Conservation (phyloP, 2,797 vertebrate genomes). For the Nasua narica region DNA sequence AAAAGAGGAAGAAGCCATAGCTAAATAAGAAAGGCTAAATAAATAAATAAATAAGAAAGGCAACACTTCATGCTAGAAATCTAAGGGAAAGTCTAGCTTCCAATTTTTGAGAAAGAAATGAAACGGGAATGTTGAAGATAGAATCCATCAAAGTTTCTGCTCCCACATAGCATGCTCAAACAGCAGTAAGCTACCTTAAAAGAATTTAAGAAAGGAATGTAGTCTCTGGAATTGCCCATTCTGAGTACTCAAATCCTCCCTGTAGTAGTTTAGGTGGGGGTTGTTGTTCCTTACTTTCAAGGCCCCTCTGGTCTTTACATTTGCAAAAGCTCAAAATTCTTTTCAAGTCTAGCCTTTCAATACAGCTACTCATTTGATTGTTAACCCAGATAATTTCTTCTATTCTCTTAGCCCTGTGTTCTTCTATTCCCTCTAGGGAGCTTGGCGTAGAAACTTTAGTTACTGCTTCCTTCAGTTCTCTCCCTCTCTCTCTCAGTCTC, state of each 20-base stretch:
- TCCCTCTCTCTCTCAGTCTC: neutral
- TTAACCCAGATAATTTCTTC: neutral
- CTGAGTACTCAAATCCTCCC: neutral
- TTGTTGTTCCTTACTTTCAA: neutral
- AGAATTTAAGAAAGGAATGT: neutral
- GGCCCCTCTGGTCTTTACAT: neutral
- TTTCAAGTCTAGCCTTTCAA: neutral
- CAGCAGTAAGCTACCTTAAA: neutral
- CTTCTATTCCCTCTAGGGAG: neutral
- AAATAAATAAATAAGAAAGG: neutral
- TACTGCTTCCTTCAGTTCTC: neutral
- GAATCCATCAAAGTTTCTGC: neutral
- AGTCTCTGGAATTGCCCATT: neutral
- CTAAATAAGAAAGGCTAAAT: neutral
- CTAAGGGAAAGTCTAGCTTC: neutral
- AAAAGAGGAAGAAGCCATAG: neutral
- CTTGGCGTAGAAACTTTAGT: neutral
- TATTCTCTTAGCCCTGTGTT: neutral
- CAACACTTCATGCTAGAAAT: neutral
- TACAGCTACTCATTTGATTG: neutral
- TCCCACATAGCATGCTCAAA: neutral
- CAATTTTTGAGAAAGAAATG: slow-evolving; percentile 15
- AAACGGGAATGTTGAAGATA: neutral
- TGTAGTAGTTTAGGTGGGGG: neutral
- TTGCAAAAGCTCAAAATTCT: neutral